A percentile compares a stretch with the other conserved stretches of the same genome.
These are phyloP conservation scores for Halocaridina rubra DNA, from an alignment of 2,888 invertebrate genomes.

Conservation along the genomic window DNA sequence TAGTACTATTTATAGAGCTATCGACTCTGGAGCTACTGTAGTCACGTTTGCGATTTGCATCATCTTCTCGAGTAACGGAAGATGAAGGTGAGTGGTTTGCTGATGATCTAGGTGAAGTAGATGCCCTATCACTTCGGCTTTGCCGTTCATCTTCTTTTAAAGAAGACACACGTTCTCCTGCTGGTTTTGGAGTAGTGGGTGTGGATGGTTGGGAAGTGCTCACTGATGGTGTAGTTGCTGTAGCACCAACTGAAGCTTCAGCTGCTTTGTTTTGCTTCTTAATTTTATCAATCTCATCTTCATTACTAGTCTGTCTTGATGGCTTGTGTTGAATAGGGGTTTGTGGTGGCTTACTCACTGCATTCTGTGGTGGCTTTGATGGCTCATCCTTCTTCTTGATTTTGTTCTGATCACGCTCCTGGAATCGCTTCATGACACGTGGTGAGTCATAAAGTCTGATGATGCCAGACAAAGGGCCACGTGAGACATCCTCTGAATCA, in stretches of 20 bases:
- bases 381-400: slow-evolving; percentile 64
- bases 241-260: slow-evolving; percentile 64
- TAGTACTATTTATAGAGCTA: slow-evolving; percentile 22
- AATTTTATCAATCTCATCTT: slow-evolving; percentile 77
- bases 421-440: slow-evolving; percentile 87
- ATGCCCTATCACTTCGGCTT: slow-evolving; percentile 57
- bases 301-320: slow-evolving; percentile 85
- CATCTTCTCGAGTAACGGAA: slow-evolving; percentile 45
- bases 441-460: slow-evolving; percentile 88
- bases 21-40: slow-evolving; percentile 24
- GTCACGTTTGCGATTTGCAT: slow-evolving; percentile 20
- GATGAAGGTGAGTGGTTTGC: slow-evolving; percentile 49
- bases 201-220: slow-evolving; percentile 59
- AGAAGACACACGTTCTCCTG: slow-evolving; percentile 84
- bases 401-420: slow-evolving; percentile 82
- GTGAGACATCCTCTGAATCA: slow-evolving; percentile 89
- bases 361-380: slow-evolving; percentile 67
- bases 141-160: slow-evolving; percentile 56
- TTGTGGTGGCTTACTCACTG: slow-evolving; percentile 65
- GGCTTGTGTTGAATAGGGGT: slow-evolving; percentile 67
- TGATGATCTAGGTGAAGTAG: slow-evolving; percentile 46
- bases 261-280: slow-evolving; percentile 64
- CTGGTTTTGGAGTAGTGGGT: slow-evolving; percentile 70
- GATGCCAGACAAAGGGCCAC: slow-evolving; percentile 85
- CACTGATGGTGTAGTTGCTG: slow-evolving; percentile 62